These are phyloP conservation scores for Drosophila helvetica DNA, from an alignment of 2,888 invertebrate species.

Conservation along the genomic window DNA sequence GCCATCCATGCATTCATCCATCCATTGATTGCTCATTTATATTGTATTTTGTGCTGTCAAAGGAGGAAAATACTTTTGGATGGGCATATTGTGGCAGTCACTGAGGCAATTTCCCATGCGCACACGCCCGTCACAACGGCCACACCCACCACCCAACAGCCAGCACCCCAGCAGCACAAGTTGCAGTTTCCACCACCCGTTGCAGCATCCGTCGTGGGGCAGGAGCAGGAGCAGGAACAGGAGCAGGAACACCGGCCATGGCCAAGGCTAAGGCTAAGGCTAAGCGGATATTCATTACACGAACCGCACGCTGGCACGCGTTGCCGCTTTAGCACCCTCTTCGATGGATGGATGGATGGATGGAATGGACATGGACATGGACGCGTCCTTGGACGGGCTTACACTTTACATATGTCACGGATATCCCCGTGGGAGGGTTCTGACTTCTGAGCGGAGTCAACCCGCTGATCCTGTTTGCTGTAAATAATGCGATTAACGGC, in stretches of 20 bases:
- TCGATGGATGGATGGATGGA: constrained; percentile 14
- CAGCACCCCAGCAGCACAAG: constrained; percentile 25
- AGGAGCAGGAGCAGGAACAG: constrained; percentile 41
- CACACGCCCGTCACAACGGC: constrained; percentile 65
- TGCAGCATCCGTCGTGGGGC: constrained; percentile 53
- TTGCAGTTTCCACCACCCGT: constrained; percentile 36
- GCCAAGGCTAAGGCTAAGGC: constrained; percentile 74
- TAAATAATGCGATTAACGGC: constrained; percentile 84
- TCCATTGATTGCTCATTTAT: constrained; percentile 51
- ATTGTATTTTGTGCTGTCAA: constrained; percentile 15
- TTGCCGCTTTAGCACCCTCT: constrained; percentile 82
- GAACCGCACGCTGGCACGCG: constrained; percentile 82
- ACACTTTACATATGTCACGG: constrained; percentile 84
- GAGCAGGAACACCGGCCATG: constrained; percentile 44
- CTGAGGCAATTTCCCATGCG: constrained; percentile 66
- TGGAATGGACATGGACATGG: not conserved
- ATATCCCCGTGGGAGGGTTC: constrained; percentile 84
- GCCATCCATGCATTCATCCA: constrained; percentile 10
- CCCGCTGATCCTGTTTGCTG: constrained; percentile 83
- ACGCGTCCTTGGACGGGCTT: constrained; percentile 72
- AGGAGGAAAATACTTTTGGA: constrained; percentile 19
- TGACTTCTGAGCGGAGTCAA: constrained; percentile 80
- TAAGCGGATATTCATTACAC: constrained; percentile 83
- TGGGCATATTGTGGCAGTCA: constrained; percentile 79
- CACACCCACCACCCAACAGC: constrained; percentile 51